Conservation (phyloP, 2,888 invertebrate species). For the Ochropacha duplaris region DNA sequence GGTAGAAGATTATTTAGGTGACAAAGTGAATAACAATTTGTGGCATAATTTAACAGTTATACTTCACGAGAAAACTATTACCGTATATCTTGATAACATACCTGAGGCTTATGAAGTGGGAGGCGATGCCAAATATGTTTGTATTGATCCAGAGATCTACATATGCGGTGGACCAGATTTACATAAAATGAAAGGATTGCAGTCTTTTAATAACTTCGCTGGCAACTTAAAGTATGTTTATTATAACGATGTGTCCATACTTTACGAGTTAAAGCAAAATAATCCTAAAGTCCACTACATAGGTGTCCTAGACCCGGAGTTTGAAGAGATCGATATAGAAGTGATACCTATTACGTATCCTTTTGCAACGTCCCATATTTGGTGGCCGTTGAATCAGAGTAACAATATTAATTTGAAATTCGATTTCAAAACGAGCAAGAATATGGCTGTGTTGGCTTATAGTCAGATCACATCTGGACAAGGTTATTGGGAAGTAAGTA, state of each 20-base stretch:
- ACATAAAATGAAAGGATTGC: conserved; percentile 91
- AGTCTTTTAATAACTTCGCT: conserved; percentile 92
- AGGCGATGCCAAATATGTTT: conserved; percentile 86
- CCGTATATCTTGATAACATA: conserved; percentile 90
- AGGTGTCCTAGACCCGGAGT: conserved; percentile 91
- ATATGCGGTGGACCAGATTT: conserved; percentile 94
- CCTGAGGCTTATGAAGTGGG: conserved; percentile 87
- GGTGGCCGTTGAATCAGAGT: conserved; percentile 92
- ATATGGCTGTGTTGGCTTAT: conserved; percentile 92
- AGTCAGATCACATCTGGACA: conserved; percentile 89
- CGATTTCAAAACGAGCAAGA: conserved; percentile 93
- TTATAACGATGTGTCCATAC: conserved; percentile 95
- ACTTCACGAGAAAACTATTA: conserved; percentile 88
- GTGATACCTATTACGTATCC: conserved; percentile 96
- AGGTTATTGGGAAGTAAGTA: conserved; percentile 93
- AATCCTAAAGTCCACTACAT: conserved; percentile 94
- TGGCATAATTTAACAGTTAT: conserved; percentile 96
- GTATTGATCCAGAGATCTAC: conserved; percentile 97
- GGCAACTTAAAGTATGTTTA: conserved; percentile 96
- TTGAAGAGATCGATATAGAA: conserved; percentile 91
- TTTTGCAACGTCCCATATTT: conserved; percentile 94
- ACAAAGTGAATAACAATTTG: conserved; percentile 87
- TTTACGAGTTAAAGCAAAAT: conserved; percentile 92
- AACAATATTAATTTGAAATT: conserved; percentile 90
- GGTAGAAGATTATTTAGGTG: conserved; percentile 86